Conservation (phyloP, 2,797 vertebrate species). For the Iguana delicatissima region DNA sequence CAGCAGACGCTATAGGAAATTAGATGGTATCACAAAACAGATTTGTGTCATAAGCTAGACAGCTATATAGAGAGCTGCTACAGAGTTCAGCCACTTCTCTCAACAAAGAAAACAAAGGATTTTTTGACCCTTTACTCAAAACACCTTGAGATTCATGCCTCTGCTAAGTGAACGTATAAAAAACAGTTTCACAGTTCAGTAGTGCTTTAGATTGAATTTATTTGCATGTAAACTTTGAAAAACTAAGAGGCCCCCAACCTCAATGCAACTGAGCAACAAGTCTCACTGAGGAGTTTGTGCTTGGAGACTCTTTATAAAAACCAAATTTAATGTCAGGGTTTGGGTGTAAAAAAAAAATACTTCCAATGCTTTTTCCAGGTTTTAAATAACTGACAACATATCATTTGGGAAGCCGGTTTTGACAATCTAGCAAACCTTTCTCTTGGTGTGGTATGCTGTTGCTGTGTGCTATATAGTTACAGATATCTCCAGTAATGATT, state of each 20-base stretch:
- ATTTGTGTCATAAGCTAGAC: conserved; percentile 67
- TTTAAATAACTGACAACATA: background rate
- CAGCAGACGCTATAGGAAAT: conserved; percentile 69
- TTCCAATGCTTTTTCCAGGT: background rate
- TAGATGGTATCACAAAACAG: conserved; percentile 50
- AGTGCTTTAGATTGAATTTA: background rate
- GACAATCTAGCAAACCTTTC: conserved; percentile 42
- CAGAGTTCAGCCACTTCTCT: conserved; percentile 35
- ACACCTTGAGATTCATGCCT: background rate
- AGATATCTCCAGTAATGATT: conserved; percentile 32
- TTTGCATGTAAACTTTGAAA: background rate
- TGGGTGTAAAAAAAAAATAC: conserved; percentile 24
- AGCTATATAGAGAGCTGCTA: conserved; percentile 43
- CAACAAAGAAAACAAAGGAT: background rate
- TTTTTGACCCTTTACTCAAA: conserved; percentile 39
- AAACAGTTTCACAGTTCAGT: conserved; percentile 40
- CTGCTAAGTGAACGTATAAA: conserved; percentile 29
- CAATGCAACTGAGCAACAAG: conserved; percentile 13
- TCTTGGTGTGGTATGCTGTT: conserved; percentile 44
- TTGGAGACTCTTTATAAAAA: conserved; percentile 27
- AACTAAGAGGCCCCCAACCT: background rate
- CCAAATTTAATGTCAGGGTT: conserved; percentile 7
- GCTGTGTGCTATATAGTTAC: conserved; percentile 26
- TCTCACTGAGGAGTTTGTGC: background rate
- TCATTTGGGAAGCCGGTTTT: background rate